phyloP scores from a whole-genome alignment of 2,113 vertebrate species.

The Ciconia maguari region DNA sequence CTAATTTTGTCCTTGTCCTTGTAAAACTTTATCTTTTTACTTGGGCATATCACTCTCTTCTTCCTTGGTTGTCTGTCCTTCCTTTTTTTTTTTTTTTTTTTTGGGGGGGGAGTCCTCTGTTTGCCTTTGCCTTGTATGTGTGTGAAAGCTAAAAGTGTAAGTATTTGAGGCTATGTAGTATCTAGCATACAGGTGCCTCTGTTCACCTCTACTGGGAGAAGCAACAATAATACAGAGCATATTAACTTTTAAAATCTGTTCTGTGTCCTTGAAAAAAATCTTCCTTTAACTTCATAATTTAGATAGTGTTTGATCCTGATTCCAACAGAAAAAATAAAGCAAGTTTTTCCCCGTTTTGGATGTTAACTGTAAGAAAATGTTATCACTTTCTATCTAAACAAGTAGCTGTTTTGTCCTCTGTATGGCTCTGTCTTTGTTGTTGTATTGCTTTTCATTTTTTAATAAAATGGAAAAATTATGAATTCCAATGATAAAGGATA shows the following conservation, averaged over 20 bases:
- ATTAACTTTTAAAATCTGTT: background rate
- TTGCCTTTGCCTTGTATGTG: background rate
- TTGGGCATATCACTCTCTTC: background rate
- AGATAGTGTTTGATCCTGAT: constrained; percentile 9
- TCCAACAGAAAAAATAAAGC: background rate
- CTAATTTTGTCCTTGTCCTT: constrained; percentile 40
- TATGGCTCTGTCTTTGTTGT: background rate
- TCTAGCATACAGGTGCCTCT: background rate
- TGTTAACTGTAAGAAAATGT: background rate
- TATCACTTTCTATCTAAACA: background rate
- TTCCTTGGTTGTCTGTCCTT: background rate
- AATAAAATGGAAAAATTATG: background rate
- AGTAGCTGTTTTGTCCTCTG: background rate
- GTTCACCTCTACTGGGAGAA: background rate
- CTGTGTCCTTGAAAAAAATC: background rate
- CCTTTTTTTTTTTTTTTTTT: background rate
- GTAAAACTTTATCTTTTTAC: constrained; percentile 35
- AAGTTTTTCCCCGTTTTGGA: background rate
- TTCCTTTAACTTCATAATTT: constrained; percentile 27
- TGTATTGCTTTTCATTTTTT: background rate
- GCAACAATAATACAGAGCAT: background rate
- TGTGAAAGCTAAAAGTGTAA: background rate
- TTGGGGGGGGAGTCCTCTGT: background rate
- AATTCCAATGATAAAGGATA: background rate
- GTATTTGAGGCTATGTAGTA: background rate